Evolutionary conservation across 2,113 vertebrate genomes (phyloP).

Genomic region (Gobius niger): DNA sequence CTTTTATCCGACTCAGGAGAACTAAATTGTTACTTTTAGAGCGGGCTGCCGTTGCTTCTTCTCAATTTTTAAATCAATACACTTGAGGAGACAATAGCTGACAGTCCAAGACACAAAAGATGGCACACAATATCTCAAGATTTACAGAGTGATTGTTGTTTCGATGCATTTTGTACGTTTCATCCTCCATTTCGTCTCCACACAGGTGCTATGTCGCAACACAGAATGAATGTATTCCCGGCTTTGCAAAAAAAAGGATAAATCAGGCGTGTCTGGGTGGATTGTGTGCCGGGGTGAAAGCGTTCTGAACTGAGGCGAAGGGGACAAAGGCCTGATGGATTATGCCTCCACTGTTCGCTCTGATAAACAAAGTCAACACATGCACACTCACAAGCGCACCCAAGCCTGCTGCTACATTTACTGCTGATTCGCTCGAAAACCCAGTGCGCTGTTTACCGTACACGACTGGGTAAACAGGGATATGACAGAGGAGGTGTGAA

Average conservation of each 20-base stretch:
- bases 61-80: constrained; percentile 22
- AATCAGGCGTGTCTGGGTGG: constrained; percentile 52
- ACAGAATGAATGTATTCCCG: constrained; percentile 39
- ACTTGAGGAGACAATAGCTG: constrained; percentile 16
- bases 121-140: constrained; percentile 10
- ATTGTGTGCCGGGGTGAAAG: constrained; percentile 63
- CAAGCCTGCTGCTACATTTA: constrained; percentile 36
- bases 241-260: constrained; percentile 61
- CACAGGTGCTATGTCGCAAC: constrained; percentile 30
- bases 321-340: constrained; percentile 77
- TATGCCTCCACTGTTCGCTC: constrained; percentile 60
- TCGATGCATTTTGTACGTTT: constrained; percentile 13
- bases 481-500: constrained; percentile 14
- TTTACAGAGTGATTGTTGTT: neutral
- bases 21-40: constrained; percentile 23
- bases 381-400: constrained; percentile 5
- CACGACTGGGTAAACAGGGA: constrained; percentile 28
- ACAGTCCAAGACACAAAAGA: neutral
- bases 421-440: constrained; percentile 52
- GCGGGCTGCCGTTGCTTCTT: neutral
- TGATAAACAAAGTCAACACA: constrained; percentile 68
- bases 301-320: constrained; percentile 54
- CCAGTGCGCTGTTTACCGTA: constrained; percentile 22
- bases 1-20: constrained; percentile 3
- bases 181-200: constrained; percentile 23